Conservation (phyloP, 2,113 vertebrate species). For the Crotophaga sulcirostris region DNA sequence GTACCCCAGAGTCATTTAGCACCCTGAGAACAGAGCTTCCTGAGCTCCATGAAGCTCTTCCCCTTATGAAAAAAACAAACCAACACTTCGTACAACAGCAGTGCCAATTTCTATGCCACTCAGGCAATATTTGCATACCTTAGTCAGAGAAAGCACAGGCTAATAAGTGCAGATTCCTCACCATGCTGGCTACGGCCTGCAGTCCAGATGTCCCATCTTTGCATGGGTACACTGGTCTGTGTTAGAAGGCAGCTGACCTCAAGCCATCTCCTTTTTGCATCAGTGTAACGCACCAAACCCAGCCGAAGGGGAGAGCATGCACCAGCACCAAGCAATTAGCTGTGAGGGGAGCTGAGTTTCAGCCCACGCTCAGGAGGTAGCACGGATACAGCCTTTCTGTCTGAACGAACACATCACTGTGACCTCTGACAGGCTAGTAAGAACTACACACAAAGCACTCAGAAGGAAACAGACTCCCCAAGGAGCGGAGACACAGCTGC, state of each 20-base stretch:
- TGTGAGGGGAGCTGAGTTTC: not conserved
- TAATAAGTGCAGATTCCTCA: not conserved
- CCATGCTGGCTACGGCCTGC: not conserved
- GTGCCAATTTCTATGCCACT: not conserved
- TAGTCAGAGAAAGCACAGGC: not conserved
- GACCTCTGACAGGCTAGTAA: not conserved
- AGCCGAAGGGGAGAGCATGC: not conserved
- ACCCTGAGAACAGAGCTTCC: not conserved
- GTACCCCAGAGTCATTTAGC: not conserved
- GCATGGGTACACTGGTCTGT: accelerated
- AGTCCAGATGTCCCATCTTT: not conserved
- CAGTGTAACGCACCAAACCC: not conserved
- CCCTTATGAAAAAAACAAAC: too few relatives aligned
- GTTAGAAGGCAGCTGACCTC: not conserved
- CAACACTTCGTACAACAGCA: not conserved
- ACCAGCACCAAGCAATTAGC: not conserved
- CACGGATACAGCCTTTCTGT: not conserved
- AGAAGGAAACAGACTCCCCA: not conserved
- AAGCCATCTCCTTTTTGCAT: not conserved
- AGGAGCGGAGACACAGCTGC: not conserved
- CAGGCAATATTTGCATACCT: not conserved
- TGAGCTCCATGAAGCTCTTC: too few relatives aligned
- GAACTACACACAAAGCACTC: not conserved
- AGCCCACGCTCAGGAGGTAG: not conserved
- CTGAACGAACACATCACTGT: not conserved